phyloP scores from a whole-genome alignment of 1,140 invertebrate genomes.

The Listronotus bonariensis region DNA sequence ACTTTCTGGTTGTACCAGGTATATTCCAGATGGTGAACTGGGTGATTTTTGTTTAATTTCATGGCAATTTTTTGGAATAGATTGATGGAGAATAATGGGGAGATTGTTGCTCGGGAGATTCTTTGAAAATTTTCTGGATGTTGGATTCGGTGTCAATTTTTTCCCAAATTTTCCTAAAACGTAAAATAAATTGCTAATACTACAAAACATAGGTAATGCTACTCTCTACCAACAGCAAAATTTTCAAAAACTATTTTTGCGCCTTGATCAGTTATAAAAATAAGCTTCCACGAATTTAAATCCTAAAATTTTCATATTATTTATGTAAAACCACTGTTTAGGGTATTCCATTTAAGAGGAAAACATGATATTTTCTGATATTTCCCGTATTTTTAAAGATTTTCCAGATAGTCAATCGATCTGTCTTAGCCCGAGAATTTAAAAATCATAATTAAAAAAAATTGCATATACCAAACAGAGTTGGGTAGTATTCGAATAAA shows the following conservation, averaged over 20 bases:
- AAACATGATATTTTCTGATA: no score
- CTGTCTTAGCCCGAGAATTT: no score
- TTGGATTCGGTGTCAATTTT: not conserved
- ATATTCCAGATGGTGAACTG: constrained; percentile 40
- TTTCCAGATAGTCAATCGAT: no score
- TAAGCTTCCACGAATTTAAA: not conserved
- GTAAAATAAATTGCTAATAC: constrained; percentile 1
- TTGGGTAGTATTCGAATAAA: no score
- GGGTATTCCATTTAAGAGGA: no score
- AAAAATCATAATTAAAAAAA: no score
- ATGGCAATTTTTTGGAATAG: constrained; percentile 6
- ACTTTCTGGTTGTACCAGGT: constrained; percentile 48
- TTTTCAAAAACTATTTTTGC: no score
- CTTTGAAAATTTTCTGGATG: constrained; percentile 14
- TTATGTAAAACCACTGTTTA: not conserved
- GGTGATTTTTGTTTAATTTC: constrained; percentile 10
- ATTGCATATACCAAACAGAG: no score
- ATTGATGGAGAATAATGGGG: constrained; percentile 2
- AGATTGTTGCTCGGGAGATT: not conserved
- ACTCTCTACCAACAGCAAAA: no score
- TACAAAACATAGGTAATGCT: no score
- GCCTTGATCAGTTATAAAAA: not conserved
- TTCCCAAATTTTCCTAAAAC: not conserved
- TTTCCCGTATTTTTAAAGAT: no score
- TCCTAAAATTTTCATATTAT: not conserved